phyloP scores from a whole-genome alignment of 1,140 invertebrate species.

The Belonocnema kinseyi region DNA sequence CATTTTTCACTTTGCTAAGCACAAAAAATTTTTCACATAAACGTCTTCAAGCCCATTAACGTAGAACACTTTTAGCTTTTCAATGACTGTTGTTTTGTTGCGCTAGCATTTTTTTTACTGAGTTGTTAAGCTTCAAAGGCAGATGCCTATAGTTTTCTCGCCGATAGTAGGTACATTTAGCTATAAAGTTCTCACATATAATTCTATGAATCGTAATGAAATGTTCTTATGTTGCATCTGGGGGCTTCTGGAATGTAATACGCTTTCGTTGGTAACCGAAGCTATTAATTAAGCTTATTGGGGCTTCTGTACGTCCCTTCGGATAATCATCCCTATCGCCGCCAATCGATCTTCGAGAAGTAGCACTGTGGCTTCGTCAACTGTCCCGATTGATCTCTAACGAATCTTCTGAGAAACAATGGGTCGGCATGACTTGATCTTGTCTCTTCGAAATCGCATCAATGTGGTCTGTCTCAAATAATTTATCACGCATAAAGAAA shows the following conservation, averaged over 20 bases:
- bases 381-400: conserved; percentile 52
- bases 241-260: background rate
- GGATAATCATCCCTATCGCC: conserved; percentile 68
- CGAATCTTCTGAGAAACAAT: conserved; percentile 65
- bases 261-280: conserved; percentile 65
- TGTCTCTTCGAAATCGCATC: background rate
- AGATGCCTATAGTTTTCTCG: too few relatives aligned
- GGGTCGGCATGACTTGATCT: conserved; percentile 40
- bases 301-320: conserved; percentile 57
- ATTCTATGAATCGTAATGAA: background rate
- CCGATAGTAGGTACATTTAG: too few relatives aligned
- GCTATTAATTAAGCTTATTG: conserved; percentile 41
- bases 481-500: background rate
- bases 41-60: too few relatives aligned
- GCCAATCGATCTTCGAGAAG: conserved; percentile 66
- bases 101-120: too few relatives aligned
- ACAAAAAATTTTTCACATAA: too few relatives aligned
- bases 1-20: too few relatives aligned
- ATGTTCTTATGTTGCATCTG: background rate
- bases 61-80: too few relatives aligned
- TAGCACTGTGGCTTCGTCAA: conserved; percentile 56
- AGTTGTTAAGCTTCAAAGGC: too few relatives aligned
- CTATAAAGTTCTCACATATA: too few relatives aligned
- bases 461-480: background rate
- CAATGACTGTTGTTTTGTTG: too few relatives aligned